Evolutionary conservation across 2,113 vertebrate species (phyloP), one percentile per base, ranked within the genome.

Genomic region (Rhabdornis inornatus): DNA sequence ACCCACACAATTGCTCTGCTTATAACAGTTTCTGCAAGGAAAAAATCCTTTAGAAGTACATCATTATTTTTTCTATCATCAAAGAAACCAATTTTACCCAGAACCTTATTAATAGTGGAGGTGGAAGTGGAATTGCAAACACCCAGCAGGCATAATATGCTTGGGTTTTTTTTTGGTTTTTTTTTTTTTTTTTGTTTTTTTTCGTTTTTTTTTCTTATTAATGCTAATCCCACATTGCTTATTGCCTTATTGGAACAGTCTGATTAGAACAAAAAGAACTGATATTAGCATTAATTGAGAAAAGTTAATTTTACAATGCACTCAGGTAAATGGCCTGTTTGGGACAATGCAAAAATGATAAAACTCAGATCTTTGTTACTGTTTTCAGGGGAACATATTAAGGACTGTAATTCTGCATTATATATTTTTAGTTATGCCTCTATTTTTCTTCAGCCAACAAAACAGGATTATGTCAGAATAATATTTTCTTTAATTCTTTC

Each of bases 41-140:
- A 65, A 61, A 59, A 55, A 16, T 49, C 56, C 19, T 82, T 89
- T 70, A 94, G 66, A 83, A 93, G 16, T 40, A 77, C 12, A 2
- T 55, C 44, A 57, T n/a, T 66, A 13, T 63, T 86, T 87, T 88
- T 90, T 52, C 50, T 64, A 12, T 77, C 86, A 83, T 87, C 84
- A 90, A 60, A 95, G 74, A 86, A 95, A 93, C 39, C 56, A 81
- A 28, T 97, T 96, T 96, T 25, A 83, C 53, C 50, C 45, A 64
- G 42, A 93, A n/a, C 27, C 50, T 94, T 94, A 79, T 85, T 96
- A 94, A 92, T 10, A 92, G 55, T n/a, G n/a, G 52, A 93, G 69
- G 66, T 81, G 19, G 55, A 95, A 93, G 69, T 81, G 23, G 40
- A 88, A 78, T 56, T 76, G 13, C 20, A 85, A 94, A 96, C 94